Percentiles rank a stretch among this genome's conserved stretches.
phyloP scores from a whole-genome alignment of 2,113 vertebrate species.

The Barnardius zonarius region DNA sequence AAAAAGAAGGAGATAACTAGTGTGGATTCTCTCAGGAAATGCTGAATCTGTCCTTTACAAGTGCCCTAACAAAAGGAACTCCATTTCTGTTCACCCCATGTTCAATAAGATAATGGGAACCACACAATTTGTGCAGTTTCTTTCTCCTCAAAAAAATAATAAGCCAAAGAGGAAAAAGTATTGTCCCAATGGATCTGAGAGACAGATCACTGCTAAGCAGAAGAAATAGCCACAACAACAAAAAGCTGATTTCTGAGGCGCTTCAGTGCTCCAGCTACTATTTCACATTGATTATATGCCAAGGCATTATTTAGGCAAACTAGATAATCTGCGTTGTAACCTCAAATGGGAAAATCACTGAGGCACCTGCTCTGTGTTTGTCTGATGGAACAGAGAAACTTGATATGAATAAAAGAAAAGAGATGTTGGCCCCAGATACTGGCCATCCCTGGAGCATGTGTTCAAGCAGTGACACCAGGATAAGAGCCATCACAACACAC shows the following conservation, averaged over 20 bases:
- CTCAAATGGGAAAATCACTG: neutral
- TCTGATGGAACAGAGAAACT: neutral
- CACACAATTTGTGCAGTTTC: neutral
- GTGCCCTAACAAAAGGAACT: neutral
- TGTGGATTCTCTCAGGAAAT: neutral
- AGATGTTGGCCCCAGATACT: neutral
- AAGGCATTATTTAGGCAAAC: neutral
- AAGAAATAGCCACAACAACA: neutral
- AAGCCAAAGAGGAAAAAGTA: neutral
- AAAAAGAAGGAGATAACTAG: neutral
- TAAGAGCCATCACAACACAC: neutral
- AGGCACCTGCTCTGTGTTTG: neutral
- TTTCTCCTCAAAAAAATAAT: neutral
- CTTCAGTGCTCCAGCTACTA: neutral
- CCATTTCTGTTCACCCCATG: neutral
- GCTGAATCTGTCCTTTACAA: neutral
- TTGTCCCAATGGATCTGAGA: neutral
- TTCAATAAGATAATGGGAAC: neutral
- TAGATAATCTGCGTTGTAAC: neutral
- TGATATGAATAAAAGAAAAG: neutral
- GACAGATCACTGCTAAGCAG: neutral
- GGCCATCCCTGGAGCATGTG: neutral
- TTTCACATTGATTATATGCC: neutral
- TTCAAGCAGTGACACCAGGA: neutral
- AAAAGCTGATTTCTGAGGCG: neutral